These are phyloP conservation scores for Lophotis ruficrista DNA, from an alignment of 2,113 vertebrate species.

Conservation along the genomic window DNA sequence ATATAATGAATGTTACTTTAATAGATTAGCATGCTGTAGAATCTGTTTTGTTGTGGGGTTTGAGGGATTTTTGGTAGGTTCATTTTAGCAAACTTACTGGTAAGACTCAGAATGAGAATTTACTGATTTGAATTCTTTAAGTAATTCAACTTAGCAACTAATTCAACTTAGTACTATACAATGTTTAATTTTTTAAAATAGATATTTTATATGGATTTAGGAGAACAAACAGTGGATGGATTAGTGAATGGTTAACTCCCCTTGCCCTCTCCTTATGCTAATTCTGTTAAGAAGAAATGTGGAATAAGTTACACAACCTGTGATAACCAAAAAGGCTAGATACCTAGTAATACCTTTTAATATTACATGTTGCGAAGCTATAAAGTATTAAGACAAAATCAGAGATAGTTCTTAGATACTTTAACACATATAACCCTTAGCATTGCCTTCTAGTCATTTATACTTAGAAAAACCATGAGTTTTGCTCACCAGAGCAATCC, in stretches of 20 bases:
- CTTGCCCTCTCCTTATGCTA: background rate
- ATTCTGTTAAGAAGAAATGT: background rate
- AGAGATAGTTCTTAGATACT: background rate
- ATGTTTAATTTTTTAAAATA: background rate
- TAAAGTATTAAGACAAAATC: background rate
- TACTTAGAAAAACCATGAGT: background rate
- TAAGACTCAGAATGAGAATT: background rate
- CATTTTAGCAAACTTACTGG: background rate
- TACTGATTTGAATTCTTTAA: background rate
- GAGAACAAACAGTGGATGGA: background rate
- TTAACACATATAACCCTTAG: background rate
- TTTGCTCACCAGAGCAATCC: background rate
- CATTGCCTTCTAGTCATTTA: background rate
- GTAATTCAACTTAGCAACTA: background rate
- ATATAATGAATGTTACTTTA: background rate
- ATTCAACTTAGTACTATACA: background rate
- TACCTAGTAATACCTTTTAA: background rate
- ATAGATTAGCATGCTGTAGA: background rate
- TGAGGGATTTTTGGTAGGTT: fast-evolving
- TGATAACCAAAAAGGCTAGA: background rate
- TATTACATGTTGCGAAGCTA: background rate
- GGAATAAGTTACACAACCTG: background rate
- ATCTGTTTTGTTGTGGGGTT: background rate
- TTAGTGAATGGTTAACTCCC: background rate
- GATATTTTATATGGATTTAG: background rate